Conservation (phyloP, 23 tunicate genomes). For the Clavelina lepadiformis region DNA sequence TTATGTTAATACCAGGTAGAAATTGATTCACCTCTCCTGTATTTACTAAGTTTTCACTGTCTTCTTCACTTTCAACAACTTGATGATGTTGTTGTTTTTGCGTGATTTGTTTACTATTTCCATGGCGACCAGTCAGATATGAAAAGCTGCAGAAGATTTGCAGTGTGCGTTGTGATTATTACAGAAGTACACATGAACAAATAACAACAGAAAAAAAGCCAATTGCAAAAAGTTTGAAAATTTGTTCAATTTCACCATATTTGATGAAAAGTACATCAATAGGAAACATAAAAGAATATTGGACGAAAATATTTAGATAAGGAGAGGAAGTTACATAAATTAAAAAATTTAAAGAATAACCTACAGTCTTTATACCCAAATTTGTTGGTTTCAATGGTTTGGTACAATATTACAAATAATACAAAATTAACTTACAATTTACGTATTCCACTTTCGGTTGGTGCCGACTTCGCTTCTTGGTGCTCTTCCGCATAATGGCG, state of each 20-base stretch:
- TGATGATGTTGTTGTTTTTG: slow-evolving; percentile 13
- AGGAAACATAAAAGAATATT: no score
- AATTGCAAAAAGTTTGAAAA: no score
- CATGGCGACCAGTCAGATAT: slow-evolving; percentile 1
- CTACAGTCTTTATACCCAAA: slow-evolving; percentile 68
- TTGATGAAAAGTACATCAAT: no score
- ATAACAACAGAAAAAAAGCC: no score
- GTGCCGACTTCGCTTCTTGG: background rate
- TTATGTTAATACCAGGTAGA: slow-evolving; percentile 8
- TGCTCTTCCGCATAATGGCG: slow-evolving; percentile 13
- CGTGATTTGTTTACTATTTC: slow-evolving; percentile 1
- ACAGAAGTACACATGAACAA: no score
- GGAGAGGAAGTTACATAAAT: background rate
- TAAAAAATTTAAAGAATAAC: slow-evolving; percentile 1
- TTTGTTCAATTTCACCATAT: no score
- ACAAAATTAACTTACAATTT: slow-evolving; percentile 58
- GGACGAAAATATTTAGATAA: background rate
- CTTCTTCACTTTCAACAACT: slow-evolving; percentile 1
- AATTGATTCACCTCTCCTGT: background rate
- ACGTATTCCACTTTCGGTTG: slow-evolving; percentile 51
- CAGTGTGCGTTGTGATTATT: no score
- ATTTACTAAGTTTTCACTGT: background rate
- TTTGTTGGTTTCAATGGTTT: no score
- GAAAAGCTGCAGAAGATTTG: slow-evolving; percentile 4
- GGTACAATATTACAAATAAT: no score